phyloP scores from a whole-genome alignment of 2,797 vertebrate genomes.

The Buceros bicornis region DNA sequence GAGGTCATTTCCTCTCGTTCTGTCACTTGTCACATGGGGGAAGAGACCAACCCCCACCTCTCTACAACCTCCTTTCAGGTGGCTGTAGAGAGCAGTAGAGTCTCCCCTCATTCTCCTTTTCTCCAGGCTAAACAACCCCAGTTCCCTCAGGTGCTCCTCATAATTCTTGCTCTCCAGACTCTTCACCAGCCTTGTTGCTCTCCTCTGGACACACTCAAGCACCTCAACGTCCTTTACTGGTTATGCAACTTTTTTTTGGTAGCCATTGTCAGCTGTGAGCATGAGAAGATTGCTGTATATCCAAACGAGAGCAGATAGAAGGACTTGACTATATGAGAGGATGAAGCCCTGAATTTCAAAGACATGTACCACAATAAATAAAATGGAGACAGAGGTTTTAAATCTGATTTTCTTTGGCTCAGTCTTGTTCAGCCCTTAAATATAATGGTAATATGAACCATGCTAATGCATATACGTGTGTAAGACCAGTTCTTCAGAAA shows the following conservation, averaged over 20 bases:
- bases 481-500: not conserved
- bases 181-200: too few species aligned
- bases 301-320: not conserved
- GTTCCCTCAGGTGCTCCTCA: too few species aligned
- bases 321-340: fast-evolving
- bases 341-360: not conserved
- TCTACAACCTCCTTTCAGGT: too few species aligned
- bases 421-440: fast-evolving
- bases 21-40: too few species aligned
- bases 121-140: too few species aligned
- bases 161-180: too few species aligned
- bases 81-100: too few species aligned
- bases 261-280: not conserved
- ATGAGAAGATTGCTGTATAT: not conserved
- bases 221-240: not conserved
- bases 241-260: fast-evolving
- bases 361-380: not conserved
- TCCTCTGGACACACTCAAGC: too few species aligned
- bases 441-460: not conserved
- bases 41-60: too few species aligned
- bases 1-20: too few species aligned
- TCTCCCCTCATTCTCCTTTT: too few species aligned
- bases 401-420: not conserved
- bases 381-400: not conserved
- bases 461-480: not conserved